Conservation (phyloP, 2,113 vertebrate species). For the Campylomormyrus tamandua region DNA sequence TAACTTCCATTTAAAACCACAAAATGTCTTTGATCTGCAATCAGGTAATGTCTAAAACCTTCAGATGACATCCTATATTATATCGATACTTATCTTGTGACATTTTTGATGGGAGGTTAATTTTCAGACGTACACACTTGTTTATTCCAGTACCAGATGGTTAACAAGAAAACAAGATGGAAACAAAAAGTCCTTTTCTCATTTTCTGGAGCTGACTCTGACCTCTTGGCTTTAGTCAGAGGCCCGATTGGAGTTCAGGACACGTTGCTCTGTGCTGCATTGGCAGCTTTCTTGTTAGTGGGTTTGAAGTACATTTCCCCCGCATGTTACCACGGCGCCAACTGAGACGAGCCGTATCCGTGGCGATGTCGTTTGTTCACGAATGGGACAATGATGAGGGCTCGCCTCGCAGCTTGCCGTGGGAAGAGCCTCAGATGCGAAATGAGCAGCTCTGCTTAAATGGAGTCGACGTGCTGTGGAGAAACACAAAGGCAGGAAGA, state of each 20-base stretch:
- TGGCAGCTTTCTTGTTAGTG: slow-evolving; percentile 11
- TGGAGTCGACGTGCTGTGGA: neutral
- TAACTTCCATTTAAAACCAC: neutral
- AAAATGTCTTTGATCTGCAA: neutral
- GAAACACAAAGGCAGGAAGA: neutral
- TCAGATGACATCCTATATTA: neutral
- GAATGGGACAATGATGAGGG: neutral
- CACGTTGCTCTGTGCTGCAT: neutral
- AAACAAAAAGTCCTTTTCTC: neutral
- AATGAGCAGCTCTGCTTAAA: neutral
- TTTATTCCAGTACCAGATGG: neutral
- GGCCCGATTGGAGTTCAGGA: neutral
- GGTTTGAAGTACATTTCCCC: neutral
- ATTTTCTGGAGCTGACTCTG: neutral
- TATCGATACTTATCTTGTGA: neutral
- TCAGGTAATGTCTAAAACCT: neutral
- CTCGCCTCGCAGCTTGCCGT: neutral
- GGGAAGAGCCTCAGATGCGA: neutral
- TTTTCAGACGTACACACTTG: neutral
- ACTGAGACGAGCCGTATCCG: neutral
- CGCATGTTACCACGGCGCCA: neutral
- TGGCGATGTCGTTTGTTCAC: neutral
- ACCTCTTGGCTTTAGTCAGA: neutral
- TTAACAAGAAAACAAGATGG: neutral
- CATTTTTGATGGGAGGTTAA: neutral